Evolutionary conservation across 2,113 vertebrate species (phyloP).

Genomic region (Candoia aspera): DNA sequence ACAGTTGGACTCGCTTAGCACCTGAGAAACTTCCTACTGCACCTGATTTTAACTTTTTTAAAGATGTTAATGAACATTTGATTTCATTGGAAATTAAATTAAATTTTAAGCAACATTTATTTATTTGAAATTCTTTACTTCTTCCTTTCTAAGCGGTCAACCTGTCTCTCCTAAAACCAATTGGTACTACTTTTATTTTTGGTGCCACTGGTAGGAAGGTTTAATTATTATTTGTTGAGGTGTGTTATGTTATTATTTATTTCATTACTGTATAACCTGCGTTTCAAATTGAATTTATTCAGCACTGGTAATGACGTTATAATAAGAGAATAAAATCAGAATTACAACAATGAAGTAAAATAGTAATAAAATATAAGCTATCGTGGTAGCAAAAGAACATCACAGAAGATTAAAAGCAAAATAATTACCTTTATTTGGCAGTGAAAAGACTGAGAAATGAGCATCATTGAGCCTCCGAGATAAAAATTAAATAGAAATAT

Average conservation of each 20-base stretch:
- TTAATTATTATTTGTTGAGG: slow-evolving; percentile 18
- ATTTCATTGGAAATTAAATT: slow-evolving; percentile 48
- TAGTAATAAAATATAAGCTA: neutral
- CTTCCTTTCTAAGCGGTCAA: neutral
- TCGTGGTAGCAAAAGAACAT: neutral
- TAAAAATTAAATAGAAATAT: too few species aligned
- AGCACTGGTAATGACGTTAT: neutral
- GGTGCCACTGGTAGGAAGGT: slow-evolving; percentile 10
- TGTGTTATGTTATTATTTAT: neutral
- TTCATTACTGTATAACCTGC: neutral
- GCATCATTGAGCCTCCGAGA: neutral
- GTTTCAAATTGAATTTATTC: too few species aligned
- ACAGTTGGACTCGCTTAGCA: neutral
- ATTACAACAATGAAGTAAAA: neutral
- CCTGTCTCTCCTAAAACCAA: neutral
- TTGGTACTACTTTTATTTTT: slow-evolving; percentile 26
- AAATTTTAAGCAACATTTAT: slow-evolving; percentile 39
- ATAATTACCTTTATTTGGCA: neutral
- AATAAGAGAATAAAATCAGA: neutral
- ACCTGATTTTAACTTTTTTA: neutral
- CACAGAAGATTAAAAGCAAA: neutral
- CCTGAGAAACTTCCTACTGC: neutral
- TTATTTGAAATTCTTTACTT: neutral
- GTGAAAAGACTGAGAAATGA: neutral
- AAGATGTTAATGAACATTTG: neutral